These are phyloP conservation scores for Himalopsyche japonica DNA, from an alignment of 2,888 invertebrate genomes.

Conservation along the genomic window DNA sequence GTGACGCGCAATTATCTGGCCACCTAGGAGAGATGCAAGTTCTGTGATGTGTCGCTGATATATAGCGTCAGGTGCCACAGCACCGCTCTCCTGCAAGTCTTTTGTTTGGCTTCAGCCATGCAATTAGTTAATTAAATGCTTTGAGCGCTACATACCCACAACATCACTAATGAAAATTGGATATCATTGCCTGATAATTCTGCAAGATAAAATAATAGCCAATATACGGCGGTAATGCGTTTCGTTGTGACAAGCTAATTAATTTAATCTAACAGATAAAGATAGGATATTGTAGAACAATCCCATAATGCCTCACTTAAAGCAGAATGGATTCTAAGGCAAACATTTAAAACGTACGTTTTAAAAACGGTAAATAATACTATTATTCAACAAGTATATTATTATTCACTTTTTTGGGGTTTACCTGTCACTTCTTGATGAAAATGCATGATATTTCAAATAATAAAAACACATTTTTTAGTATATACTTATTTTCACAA, in stretches of 20 bases:
- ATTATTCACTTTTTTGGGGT: no score
- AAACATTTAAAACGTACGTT: no score
- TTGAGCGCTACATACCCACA: neutral
- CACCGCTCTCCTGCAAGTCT: neutral
- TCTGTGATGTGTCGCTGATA: neutral
- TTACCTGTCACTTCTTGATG: no score
- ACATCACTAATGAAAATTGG: constrained; percentile 25
- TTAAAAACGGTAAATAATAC: no score
- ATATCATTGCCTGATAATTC: constrained; percentile 10
- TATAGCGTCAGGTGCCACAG: neutral
- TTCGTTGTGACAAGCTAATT: neutral
- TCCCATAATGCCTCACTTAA: no score
- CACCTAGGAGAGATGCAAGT: neutral
- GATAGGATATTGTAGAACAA: no score
- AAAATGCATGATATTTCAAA: no score
- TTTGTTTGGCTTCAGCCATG: neutral
- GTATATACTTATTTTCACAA: no score
- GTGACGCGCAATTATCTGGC: neutral
- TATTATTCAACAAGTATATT: no score
- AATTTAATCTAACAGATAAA: no score
- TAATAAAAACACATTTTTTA: no score
- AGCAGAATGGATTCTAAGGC: no score
- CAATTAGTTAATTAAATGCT: constrained; percentile 38
- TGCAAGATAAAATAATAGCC: neutral
- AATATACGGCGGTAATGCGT: neutral